phyloP scores from a whole-genome alignment of 1,140 invertebrate genomes.

The Drosophila guanche region DNA sequence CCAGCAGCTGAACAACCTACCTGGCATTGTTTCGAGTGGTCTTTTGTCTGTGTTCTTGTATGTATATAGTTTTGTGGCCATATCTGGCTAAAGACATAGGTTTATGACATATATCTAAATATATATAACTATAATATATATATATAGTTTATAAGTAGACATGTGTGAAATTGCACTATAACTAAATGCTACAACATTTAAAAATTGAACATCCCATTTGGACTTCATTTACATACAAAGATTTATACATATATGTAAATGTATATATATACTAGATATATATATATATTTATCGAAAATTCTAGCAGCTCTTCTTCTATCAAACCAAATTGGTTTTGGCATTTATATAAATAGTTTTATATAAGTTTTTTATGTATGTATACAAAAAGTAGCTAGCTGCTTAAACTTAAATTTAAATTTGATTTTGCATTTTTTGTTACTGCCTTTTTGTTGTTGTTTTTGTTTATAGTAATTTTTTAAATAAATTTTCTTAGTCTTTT shows the following conservation, averaged over 20 bases:
- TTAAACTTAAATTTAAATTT: constrained; percentile 67
- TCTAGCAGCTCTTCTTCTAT: constrained; percentile 55
- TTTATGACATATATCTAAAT: constrained; percentile 17
- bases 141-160: constrained; percentile 51
- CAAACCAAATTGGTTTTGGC: constrained; percentile 67
- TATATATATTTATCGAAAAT: constrained; percentile 56
- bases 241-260: constrained; percentile 16
- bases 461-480: constrained; percentile 56
- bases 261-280: constrained; percentile 40
- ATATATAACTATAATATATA: constrained; percentile 22
- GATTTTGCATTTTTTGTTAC: constrained; percentile 49
- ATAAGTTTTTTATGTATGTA: constrained; percentile 27
- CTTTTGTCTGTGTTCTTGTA: constrained; percentile 31
- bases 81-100: constrained; percentile 22
- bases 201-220: constrained; percentile 55
- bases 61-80: constrained; percentile 39
- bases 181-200: constrained; percentile 82
- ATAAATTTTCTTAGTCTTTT: constrained; percentile 80
- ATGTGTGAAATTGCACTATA: constrained; percentile 79
- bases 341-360: constrained; percentile 61
- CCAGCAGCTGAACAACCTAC: constrained; percentile 2
- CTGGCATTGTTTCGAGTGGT: constrained; percentile 54
- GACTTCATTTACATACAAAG: constrained; percentile 25
- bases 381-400: constrained; percentile 63
- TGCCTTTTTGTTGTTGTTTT: constrained; percentile 11